phyloP scores from a whole-genome alignment of 1,140 invertebrate species.

The Planococcus citri region DNA sequence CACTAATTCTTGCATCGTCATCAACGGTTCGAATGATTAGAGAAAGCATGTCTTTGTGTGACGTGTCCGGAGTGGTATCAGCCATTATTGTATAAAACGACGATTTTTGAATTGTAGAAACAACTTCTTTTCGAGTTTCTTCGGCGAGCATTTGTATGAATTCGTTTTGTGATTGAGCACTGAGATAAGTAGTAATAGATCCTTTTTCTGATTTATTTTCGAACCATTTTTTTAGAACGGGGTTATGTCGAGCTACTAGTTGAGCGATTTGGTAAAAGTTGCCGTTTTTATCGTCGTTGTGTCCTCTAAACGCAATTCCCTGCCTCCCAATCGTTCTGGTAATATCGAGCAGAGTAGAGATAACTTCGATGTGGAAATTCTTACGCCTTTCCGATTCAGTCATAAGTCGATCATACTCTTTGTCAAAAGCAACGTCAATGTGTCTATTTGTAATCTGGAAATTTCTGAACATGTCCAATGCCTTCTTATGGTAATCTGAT shows the following conservation, averaged over 20 bases:
- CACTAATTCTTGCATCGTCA: neutral
- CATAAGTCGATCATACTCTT: neutral
- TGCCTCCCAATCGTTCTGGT: slow-evolving; percentile 8
- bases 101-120: slow-evolving; percentile 1
- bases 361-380: slow-evolving; percentile 13
- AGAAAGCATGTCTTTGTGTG: slow-evolving; percentile 15
- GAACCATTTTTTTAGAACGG: slow-evolving; percentile 20
- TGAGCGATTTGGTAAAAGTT: slow-evolving; percentile 22
- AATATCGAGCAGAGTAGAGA: slow-evolving; percentile 19
- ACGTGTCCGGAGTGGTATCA: slow-evolving; percentile 21
- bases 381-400: slow-evolving; percentile 11
- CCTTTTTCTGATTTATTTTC: neutral
- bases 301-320: slow-evolving; percentile 9
- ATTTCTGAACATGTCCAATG: neutral
- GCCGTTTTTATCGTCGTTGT: slow-evolving; percentile 3
- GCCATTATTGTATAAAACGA: slow-evolving; percentile 14
- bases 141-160: slow-evolving; percentile 17
- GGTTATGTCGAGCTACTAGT: slow-evolving; percentile 11
- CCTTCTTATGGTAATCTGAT: neutral
- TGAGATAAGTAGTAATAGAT: slow-evolving; percentile 10
- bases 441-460: slow-evolving; percentile 5
- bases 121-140: slow-evolving; percentile 11
- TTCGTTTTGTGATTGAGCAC: slow-evolving; percentile 16
- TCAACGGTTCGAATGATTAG: slow-evolving; percentile 20
- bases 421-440: neutral